phyloP scores from a whole-genome alignment of 2,888 invertebrate species.

The Cantharis rufa region DNA sequence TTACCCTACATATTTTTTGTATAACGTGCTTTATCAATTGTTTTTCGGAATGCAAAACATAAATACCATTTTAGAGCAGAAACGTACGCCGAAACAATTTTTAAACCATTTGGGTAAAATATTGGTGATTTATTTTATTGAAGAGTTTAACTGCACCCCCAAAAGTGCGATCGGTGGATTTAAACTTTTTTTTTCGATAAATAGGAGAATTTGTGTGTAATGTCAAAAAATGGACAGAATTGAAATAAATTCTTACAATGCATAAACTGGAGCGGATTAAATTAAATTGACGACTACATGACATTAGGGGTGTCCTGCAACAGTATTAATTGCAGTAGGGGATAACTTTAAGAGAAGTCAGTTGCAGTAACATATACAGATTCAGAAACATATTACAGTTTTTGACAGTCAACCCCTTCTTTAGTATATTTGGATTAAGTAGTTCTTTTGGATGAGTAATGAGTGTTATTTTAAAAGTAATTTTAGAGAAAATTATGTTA shows the following conservation, averaged over 20 bases:
- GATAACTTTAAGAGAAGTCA: constrained; percentile 18
- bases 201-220: not conserved
- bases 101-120: not conserved
- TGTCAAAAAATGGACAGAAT: not conserved
- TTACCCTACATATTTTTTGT: not conserved
- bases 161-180: not conserved
- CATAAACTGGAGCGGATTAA: constrained; percentile 14
- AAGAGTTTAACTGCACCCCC: not conserved
- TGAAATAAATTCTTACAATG: not conserved
- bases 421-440: not conserved
- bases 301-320: constrained; percentile 16
- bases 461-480: not conserved
- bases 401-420: constrained; percentile 17
- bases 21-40: not conserved
- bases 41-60: not conserved
- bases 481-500: constrained; percentile 19
- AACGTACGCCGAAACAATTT: not conserved
- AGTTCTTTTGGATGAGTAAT: not conserved
- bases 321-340: constrained; percentile 6
- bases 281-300: constrained; percentile 18
- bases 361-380: constrained; percentile 11
- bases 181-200: not conserved
- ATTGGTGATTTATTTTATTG: not conserved
- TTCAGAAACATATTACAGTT: constrained; percentile 6
- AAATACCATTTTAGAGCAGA: not conserved